Base-by-base conservation (phyloP, 2,113 vertebrate species). In the Jaculus jaculus region DNA sequence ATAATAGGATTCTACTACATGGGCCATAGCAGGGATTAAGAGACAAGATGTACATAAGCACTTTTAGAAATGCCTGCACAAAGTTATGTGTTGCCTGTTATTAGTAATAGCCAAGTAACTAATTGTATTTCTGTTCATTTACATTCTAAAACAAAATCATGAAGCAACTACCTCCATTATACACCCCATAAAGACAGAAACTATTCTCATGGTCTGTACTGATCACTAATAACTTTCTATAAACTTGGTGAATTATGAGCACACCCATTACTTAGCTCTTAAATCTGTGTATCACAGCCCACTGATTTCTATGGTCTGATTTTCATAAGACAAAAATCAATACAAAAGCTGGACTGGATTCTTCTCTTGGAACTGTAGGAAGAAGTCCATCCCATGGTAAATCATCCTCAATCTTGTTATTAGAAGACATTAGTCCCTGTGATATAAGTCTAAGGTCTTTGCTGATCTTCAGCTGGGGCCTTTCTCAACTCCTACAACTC, bases 301-400 rank as follows among this genome's bases (percentile, higher is more conserved):
- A 69, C 21, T 39, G 32, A 82, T 30, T 65, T 77, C 61, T 61
- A 7, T 42, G 51, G 34, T 54, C 13, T 73, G 5, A 4, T 5
- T 12, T 23, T 58, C 81, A 75, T 2, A 42, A 34, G 54, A 30
- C 61, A 39, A 20, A 21, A 17, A 18, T 71, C 28, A 54, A 66
- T 7, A 0, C 68, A 2, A 34, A 42, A n/a, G n/a, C 23, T n/a
- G 9, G n/a, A 34, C 1, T 63, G n/a, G 17, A 2, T 12, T 71
- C 75, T 80, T 81, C n/a, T 23, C 86, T 65, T 24, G 11, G 39
- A n/a, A n/a, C 26, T 54, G 26, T 47, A 11, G 20, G n/a, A 75
- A 47, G 26, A 61, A 51, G 66, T 8, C 3, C 6, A 2, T 26
- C 11, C 20, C 32, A 47, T 60, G 16, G 6, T 84, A 8, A 16